Evolutionary conservation across 2,797 vertebrate genomes (phyloP).

Genomic region (Pachyuromys duprasi): DNA sequence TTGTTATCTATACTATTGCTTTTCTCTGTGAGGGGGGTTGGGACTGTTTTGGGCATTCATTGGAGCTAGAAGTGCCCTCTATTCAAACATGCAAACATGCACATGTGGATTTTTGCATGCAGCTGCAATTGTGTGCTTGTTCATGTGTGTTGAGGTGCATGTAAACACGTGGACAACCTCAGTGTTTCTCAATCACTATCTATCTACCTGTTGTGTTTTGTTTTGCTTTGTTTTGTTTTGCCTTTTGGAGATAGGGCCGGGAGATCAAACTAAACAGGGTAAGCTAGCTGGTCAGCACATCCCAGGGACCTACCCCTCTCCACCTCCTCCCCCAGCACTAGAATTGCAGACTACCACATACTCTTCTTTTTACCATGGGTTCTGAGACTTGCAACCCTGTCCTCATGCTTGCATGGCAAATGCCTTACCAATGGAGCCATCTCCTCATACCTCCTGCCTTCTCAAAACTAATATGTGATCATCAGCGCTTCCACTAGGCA

Average conservation of each 20-base stretch:
- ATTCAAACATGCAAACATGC: not conserved
- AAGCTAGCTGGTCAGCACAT: not conserved
- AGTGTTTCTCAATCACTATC: not conserved
- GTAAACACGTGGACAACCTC: not conserved
- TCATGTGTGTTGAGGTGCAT: not conserved
- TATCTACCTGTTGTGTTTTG: not conserved
- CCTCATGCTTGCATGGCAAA: not conserved
- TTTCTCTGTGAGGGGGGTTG: not conserved
- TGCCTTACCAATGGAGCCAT: not conserved
- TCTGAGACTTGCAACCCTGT: not conserved
- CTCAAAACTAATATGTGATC: not conserved
- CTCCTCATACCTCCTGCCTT: not conserved
- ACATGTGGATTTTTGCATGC: not conserved
- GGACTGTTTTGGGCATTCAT: constrained; percentile 21
- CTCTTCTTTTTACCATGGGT: not conserved
- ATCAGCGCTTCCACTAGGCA: not conserved
- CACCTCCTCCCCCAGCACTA: not conserved
- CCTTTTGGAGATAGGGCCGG: too few relatives aligned
- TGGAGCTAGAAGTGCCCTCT: not conserved
- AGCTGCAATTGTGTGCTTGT: not conserved
- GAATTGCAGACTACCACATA: not conserved
- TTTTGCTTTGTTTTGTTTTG: not conserved
- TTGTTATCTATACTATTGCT: not conserved
- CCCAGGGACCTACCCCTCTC: not conserved
- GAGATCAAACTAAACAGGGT: not conserved